Percentiles rank a stretch among this genome's conserved stretches.
Evolutionary conservation across 2,113 vertebrate genomes (phyloP).

Genomic region (Erythrocercus mccallii): DNA sequence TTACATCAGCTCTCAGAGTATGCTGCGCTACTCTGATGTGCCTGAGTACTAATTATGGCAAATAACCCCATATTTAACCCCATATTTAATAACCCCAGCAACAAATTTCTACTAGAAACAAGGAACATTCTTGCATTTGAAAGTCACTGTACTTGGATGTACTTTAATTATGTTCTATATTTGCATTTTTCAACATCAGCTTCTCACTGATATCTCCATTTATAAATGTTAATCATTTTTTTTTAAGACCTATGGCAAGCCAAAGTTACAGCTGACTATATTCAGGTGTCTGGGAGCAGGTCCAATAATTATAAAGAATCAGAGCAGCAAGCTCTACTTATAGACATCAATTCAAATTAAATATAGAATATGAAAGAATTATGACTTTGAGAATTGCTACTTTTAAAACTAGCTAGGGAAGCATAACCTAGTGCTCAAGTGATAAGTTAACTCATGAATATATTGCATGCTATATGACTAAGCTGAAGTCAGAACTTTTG

Average conservation of each 20-base stretch:
- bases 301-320: not conserved
- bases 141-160: not conserved
- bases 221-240: not conserved
- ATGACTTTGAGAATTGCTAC: not conserved
- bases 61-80: not conserved
- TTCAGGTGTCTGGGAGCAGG: not conserved
- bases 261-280: not conserved
- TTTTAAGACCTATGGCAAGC: not conserved
- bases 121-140: not conserved
- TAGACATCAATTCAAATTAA: not conserved
- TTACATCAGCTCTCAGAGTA: not conserved
- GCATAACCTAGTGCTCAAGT: not conserved
- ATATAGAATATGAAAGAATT: not conserved
- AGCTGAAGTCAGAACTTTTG: not conserved
- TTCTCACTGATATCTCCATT: not conserved
- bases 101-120: not conserved
- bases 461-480: not conserved
- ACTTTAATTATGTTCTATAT: not conserved
- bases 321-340: not conserved
- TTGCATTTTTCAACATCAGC: not conserved
- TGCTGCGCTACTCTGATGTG: not conserved
- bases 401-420: not conserved
- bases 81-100: not conserved
- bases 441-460: not conserved
- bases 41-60: not conserved